Base-by-base conservation (phyloP, 2,113 vertebrate genomes). In the Pseudorhombus dupliciocellatus region DNA sequence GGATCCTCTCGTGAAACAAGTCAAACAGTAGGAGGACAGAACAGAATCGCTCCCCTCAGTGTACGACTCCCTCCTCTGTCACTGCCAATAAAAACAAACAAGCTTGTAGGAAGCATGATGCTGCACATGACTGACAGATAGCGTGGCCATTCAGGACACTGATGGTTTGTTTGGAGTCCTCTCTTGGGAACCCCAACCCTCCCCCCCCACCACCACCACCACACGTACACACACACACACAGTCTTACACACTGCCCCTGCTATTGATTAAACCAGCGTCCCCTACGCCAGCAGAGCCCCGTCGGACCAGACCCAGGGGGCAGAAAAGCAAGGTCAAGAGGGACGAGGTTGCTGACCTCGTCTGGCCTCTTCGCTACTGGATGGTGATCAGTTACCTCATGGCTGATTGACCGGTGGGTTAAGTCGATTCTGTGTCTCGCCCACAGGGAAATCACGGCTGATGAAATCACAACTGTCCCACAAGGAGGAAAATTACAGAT, bases 211-310 rank as follows among this genome's bases (percentile, higher is more conserved):
- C n/a, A n/a, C n/a, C n/a, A n/a, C n/a, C n/a, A n/a, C n/a, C n/a
- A n/a, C n/a, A n/a, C 26, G 2, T 2, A 28, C 26, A 28, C 26
- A 28, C 26, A 28, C 26, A 28, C 26, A 28, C 26, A 28, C 26
- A 28, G 9, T 57, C 75, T 85, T 66, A 78, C 60, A 73, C 4
- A 31, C 62, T 18, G 16, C 64, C 51, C 50, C 50, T 69, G 53
- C 34, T 82, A 89, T 83, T 68, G 88, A 90, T 89, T 80, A 58
- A 84, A 52, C 34, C 18, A 2, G 83, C 80, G 76, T 86, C 87
- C 73, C 14, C 58, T 7, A 75, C 9, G 61, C 88, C 87, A 88
- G 87, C 87, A 89, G 88, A 76, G 81, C 77, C 81, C 73, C 51
- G 18, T 55, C 26, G 37, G 81, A 86, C 52, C 66, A 77, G 77